Percentiles rank a stretch among this genome's conserved stretches.
Evolutionary conservation across 1,140 invertebrate species (phyloP).

Genomic region (Zaprionus africanus): DNA sequence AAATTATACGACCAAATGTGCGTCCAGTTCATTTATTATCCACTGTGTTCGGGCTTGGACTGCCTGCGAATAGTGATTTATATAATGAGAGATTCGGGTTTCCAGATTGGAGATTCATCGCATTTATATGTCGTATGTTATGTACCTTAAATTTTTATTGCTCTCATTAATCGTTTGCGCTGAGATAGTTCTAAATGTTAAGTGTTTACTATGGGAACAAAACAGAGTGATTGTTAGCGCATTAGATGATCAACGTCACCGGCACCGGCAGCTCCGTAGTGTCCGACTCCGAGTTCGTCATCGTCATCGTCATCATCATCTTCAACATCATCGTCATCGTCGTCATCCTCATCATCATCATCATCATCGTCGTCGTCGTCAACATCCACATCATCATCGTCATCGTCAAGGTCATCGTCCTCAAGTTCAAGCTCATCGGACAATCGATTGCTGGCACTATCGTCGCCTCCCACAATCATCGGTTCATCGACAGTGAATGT

Average conservation of each 20-base stretch:
- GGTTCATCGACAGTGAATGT: conserved; percentile 2
- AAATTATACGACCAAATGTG: conserved; percentile 49
- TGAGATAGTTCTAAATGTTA: conserved; percentile 25
- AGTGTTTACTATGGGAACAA: conserved; percentile 18
- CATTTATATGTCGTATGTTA: conserved; percentile 3
- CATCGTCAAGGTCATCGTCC: conserved; percentile 9
- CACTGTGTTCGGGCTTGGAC: neutral
- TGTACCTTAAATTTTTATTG: conserved; percentile 59
- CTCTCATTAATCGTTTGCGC: conserved; percentile 46
- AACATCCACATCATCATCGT: conserved; percentile 17
- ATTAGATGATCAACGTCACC: neutral
- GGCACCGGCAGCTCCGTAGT: neutral
- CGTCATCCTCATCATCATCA: neutral
- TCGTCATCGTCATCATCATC: conserved; percentile 21
- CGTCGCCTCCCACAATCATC: conserved; percentile 5
- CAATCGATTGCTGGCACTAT: conserved; percentile 9
- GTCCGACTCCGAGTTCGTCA: conserved; percentile 2
- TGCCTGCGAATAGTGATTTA: conserved; percentile 21
- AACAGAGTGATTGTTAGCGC: conserved; percentile 13
- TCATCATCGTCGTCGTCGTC: conserved; percentile 8
- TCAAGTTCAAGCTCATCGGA: conserved; percentile 29
- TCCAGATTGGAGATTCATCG: conserved; percentile 13
- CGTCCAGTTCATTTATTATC: conserved; percentile 45
- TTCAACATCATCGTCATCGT: conserved; percentile 31
- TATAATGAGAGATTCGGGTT: neutral